Conservation (phyloP, 2,113 vertebrate species). For the Xiphophorus hellerii region DNA sequence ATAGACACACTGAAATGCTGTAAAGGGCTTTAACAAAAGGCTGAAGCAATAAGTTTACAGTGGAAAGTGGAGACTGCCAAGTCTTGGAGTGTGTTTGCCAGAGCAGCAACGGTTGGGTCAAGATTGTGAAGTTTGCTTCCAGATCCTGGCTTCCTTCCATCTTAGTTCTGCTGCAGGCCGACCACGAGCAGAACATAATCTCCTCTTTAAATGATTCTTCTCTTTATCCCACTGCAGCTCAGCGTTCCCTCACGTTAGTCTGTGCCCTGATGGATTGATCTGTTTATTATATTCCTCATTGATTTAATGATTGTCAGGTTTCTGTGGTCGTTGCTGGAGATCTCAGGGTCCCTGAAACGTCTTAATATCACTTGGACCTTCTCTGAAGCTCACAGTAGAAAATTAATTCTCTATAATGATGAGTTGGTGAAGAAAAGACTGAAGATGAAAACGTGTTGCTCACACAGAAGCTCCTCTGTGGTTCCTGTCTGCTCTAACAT, state of each 20-base stretch:
- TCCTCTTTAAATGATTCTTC: conserved; percentile 29
- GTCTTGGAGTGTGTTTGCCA: conserved; percentile 51
- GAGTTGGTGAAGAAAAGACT: conserved; percentile 37
- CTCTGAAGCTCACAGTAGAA: conserved; percentile 1
- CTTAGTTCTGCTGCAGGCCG: conserved; percentile 59
- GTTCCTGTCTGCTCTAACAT: conserved; percentile 42
- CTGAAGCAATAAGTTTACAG: conserved; percentile 63
- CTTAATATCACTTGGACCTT: conserved; percentile 14
- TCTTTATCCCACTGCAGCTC: conserved; percentile 24
- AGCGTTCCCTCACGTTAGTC: conserved; percentile 34
- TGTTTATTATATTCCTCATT: conserved; percentile 8
- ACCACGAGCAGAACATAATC: conserved; percentile 61
- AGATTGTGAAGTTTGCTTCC: conserved; percentile 57
- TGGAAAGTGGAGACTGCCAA: conserved; percentile 68
- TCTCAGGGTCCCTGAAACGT: background rate
- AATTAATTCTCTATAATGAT: conserved; percentile 44
- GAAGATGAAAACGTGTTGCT: conserved; percentile 25
- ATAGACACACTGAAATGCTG: conserved; percentile 55
- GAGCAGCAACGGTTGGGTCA: conserved; percentile 65
- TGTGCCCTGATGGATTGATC: conserved; percentile 2
- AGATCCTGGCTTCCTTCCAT: conserved; percentile 59
- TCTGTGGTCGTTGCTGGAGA: background rate
- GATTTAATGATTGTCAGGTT: background rate
- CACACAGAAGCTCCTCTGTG: conserved; percentile 63
- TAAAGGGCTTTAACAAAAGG: conserved; percentile 61